phyloP scores from a whole-genome alignment of 2,113 vertebrate genomes.

The Ctenomys sociabilis region DNA sequence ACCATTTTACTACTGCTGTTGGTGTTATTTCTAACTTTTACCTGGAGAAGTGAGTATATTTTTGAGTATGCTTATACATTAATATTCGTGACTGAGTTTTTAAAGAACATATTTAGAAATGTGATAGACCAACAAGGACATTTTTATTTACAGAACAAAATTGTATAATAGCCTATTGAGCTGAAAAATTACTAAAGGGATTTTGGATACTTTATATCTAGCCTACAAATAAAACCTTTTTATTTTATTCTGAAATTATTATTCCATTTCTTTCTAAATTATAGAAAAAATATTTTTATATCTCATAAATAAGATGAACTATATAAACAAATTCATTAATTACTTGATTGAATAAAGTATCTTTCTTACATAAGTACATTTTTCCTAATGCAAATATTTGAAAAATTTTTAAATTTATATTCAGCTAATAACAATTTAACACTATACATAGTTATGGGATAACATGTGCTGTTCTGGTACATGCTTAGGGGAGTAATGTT shows the following conservation, averaged over 20 bases:
- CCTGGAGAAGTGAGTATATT: not conserved
- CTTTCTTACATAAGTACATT: not conserved
- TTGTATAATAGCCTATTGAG: not conserved
- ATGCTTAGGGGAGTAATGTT: not conserved
- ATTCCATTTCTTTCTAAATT: not conserved
- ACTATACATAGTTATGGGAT: not conserved
- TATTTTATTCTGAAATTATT: conserved; percentile 38
- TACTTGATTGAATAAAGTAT: not conserved
- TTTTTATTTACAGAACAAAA: not conserved
- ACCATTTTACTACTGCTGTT: not conserved
- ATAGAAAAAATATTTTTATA: not conserved
- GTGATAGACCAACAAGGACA: not conserved
- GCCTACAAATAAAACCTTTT: not conserved
- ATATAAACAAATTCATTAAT: not conserved
- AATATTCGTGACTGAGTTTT: not conserved
- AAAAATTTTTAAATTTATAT: not conserved
- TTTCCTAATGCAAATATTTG: not conserved
- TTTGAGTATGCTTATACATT: too few relatives aligned
- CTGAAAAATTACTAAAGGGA: not conserved
- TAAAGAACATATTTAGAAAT: not conserved
- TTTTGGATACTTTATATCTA: not conserved
- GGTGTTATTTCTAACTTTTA: not conserved
- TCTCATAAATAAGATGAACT: not conserved
- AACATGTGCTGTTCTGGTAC: not conserved
- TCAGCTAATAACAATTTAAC: not conserved